These are phyloP conservation scores for Leptinotarsa lineolata DNA, from an alignment of 1,140 invertebrate genomes.

Conservation along the genomic window DNA sequence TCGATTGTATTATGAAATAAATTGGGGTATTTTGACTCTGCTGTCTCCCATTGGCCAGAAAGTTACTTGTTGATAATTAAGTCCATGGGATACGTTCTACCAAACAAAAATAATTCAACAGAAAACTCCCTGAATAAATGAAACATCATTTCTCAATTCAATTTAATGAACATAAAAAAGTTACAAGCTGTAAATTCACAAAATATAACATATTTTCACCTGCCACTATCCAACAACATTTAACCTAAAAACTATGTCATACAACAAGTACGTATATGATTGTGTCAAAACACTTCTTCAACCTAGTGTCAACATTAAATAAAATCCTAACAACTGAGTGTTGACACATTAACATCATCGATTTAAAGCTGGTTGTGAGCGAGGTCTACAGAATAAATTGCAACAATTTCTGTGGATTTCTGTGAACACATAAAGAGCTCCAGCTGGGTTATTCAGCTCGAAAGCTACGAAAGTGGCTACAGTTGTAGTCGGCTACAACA, in stretches of 20 bases:
- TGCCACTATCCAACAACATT: slow-evolving; percentile 19
- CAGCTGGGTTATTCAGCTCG: too few species aligned
- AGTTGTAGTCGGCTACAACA: too few species aligned
- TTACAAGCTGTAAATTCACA: slow-evolving; percentile 32
- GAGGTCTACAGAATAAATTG: not conserved
- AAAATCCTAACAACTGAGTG: not conserved
- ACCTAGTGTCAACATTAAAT: not conserved
- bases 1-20: too few species aligned
- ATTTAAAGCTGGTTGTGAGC: not conserved
- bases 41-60: too few species aligned
- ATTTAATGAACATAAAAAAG: slow-evolving; percentile 30
- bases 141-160: not conserved
- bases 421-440: too few species aligned
- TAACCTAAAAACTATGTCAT: slow-evolving; percentile 17
- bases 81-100: too few species aligned
- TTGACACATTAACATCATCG: not conserved
- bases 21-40: too few species aligned
- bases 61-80: too few species aligned
- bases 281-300: not conserved
- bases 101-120: too few species aligned
- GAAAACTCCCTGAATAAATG: not conserved
- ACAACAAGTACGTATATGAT: slow-evolving; percentile 22
- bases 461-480: too few species aligned
- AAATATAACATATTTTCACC: slow-evolving; percentile 24
- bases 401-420: not conserved